Evolutionary conservation across 1,140 invertebrate species (phyloP), one percentile per base, ranked within the genome.

Genomic region (Sogatella furcifera): DNA sequence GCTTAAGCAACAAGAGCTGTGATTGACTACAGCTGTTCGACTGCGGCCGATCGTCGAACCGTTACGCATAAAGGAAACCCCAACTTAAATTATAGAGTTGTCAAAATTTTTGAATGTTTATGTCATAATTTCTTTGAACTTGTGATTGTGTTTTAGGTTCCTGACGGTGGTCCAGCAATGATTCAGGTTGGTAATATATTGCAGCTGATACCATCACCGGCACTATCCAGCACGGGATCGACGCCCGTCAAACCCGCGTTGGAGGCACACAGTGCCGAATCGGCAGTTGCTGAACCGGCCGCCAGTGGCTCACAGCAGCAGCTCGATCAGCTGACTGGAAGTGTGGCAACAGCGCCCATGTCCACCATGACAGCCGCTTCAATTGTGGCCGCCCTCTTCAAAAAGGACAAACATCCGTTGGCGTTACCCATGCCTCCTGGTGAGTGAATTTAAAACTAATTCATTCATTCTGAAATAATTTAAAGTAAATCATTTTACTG

Each of bases 131-230:
- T 28, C 3, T 5, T 9, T 38, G 34, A 38, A 11, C 3, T 13
- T 38, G 1, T 38, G 34, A 38, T 8, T 10, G 8, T 38, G 34
- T 38, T 38, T 2, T 38, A 38, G 34, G 11, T 28, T 17, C 2
- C 22, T 3, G 34, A 43, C 6, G 53, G 49, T 14, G 13, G 3
- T 4, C 14, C 60, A 11, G 44, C 64, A 64, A 56, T 69, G 57
- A 60, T 68, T 57, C 64, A 68, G 63, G 66, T 70, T 17, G 63
- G 63, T 24, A 64, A 64, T 31, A 34, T 64, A 6, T 57, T 64
- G 11, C 59, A 64, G 46, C 59, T 64, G 5, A 60, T 64, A 2
- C 63, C 63, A 22, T 22, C 63, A 9, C 34, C 38, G 13, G 8
- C n/a, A 4, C 6, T 34, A 17, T 57, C 56, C 1, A 24, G 22